These are phyloP conservation scores for Equus quagga DNA, from an alignment of 2,113 vertebrate genomes.

Conservation along the genomic window DNA sequence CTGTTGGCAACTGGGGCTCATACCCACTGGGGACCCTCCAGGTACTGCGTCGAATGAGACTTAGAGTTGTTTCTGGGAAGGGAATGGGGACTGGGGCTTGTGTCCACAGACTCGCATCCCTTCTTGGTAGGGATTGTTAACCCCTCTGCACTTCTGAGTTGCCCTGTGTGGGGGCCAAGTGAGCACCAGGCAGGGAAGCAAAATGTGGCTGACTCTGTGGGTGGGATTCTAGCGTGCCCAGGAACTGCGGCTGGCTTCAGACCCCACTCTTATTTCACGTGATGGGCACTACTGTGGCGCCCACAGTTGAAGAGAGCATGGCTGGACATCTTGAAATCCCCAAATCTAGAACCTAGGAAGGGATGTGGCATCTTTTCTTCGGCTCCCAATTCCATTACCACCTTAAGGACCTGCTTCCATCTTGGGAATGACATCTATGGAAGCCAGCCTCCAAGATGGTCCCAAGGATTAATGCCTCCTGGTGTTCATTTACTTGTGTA, in stretches of 20 bases:
- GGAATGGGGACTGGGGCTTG: too few species aligned
- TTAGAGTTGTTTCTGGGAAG: background rate
- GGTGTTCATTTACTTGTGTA: rapidly evolving
- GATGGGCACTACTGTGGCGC: too few species aligned
- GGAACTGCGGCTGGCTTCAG: background rate
- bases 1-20: background rate
- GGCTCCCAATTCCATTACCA: background rate
- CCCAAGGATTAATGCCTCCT: background rate
- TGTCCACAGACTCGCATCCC: background rate
- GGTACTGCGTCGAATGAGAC: background rate
- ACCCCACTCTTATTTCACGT: background rate
- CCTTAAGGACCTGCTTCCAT: background rate
- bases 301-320: background rate
- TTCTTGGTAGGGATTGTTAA: background rate
- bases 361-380: background rate
- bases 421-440: background rate
- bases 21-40: background rate
- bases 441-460: background rate
- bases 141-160: background rate
- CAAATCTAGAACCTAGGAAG: too few species aligned
- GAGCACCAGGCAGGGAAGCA: background rate
- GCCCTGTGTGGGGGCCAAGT: too few species aligned
- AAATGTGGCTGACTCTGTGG: background rate
- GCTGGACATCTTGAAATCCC: background rate
- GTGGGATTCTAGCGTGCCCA: background rate